phyloP scores from a whole-genome alignment of 2,888 invertebrate species.

The Diplolepis rosae region DNA sequence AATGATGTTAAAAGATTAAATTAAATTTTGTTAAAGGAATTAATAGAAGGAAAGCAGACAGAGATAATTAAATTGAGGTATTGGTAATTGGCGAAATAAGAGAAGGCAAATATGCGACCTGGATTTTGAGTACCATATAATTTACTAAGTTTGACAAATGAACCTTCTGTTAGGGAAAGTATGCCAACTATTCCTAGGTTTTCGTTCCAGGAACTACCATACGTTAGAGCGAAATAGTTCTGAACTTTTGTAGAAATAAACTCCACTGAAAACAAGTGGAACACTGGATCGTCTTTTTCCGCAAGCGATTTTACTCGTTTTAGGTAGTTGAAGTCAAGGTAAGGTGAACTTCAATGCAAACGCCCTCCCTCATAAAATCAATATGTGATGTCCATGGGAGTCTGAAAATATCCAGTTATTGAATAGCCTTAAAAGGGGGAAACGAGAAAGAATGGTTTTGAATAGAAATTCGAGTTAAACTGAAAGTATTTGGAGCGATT shows the following conservation, averaged over 20 bases:
- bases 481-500: too few species aligned
- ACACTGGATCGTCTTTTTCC: conserved; percentile 15
- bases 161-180: conserved; percentile 22
- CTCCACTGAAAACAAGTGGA: conserved; percentile 20
- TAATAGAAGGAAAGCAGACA: not conserved
- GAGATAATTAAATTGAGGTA: not conserved
- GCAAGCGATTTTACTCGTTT: conserved; percentile 10
- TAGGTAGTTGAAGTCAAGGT: conserved; percentile 4
- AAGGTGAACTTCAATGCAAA: conserved; percentile 14
- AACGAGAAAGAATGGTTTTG: not conserved
- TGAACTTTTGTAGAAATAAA: conserved; percentile 13
- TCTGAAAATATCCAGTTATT: conserved; percentile 1
- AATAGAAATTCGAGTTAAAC: not conserved
- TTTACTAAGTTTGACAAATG: conserved; percentile 30
- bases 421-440: not conserved
- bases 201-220: conserved; percentile 14
- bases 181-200: conserved; percentile 23
- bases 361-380: not conserved
- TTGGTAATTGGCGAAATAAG: not conserved
- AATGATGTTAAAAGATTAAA: too few species aligned
- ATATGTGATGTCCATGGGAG: not conserved
- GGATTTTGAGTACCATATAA: conserved; percentile 23
- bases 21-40: not conserved
- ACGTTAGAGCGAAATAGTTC: conserved; percentile 24
- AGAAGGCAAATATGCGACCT: conserved; percentile 6